A percentile compares a stretch with the other conserved stretches of the same genome.
Conservation (phyloP, 2,113 vertebrate genomes). For the Tauraco erythrolophus region DNA sequence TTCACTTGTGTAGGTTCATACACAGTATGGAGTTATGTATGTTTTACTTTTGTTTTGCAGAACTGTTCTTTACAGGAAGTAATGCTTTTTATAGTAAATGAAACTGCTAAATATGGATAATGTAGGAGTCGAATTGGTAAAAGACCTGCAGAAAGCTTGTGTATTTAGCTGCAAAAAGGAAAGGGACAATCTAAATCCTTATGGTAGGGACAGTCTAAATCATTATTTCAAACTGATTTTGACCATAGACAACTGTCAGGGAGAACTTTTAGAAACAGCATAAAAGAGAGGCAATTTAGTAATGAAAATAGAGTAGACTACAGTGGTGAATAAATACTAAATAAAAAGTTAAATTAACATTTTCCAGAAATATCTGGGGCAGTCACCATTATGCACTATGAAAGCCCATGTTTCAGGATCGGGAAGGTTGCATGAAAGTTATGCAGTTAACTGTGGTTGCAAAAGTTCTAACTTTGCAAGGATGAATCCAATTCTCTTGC, state of each 20-base stretch:
- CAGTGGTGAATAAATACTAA: background rate
- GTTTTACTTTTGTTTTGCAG: slow-evolving; percentile 30
- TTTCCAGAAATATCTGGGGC: background rate
- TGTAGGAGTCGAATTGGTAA: slow-evolving; percentile 24
- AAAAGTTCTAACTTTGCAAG: background rate
- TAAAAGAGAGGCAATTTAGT: background rate
- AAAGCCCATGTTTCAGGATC: background rate
- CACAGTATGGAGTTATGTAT: background rate
- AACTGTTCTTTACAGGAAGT: slow-evolving; percentile 18
- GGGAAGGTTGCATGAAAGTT: background rate
- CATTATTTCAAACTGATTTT: background rate
- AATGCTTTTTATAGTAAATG: slow-evolving; percentile 43
- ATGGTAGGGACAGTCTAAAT: background rate
- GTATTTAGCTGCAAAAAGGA: slow-evolving; percentile 19
- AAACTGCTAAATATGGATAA: slow-evolving; percentile 49
- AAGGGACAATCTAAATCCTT: background rate
- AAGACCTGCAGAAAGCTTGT: background rate
- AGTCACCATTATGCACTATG: background rate
- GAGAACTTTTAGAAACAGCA: background rate
- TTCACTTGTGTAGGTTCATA: slow-evolving; percentile 22
- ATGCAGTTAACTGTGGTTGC: background rate
- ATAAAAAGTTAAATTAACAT: background rate
- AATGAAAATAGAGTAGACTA: background rate
- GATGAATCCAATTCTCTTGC: background rate
- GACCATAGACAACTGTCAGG: background rate